Percentiles rank a stretch among this genome's conserved stretches.
Conservation (phyloP, 2,797 vertebrate species). For the Anisognathus igniventris region DNA sequence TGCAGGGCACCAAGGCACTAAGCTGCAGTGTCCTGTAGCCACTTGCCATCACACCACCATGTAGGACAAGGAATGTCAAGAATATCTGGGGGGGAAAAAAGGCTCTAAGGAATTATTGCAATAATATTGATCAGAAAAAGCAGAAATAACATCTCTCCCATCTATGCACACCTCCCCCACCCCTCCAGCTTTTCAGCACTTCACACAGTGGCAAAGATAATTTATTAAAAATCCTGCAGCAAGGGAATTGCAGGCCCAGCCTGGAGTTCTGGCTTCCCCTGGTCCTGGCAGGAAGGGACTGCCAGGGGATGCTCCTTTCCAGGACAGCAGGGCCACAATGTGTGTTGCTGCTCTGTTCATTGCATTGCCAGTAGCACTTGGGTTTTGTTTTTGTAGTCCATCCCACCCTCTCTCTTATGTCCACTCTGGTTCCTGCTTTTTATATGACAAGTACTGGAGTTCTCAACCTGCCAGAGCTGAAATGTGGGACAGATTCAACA, state of each 20-base stretch:
- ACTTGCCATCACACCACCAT: not conserved
- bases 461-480: slow-evolving; percentile 43
- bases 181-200: slow-evolving; percentile 31
- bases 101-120: not conserved
- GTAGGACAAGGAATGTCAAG: not conserved
- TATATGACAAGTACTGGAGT: not conserved
- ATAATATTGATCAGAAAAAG: not conserved
- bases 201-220: slow-evolving; percentile 26
- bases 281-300: not conserved
- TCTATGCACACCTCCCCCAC: not conserved
- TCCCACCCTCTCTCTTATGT: slow-evolving; percentile 5
- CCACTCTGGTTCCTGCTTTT: not conserved
- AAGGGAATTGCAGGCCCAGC: not conserved
- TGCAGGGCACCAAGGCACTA: not conserved
- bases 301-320: not conserved
- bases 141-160: not conserved
- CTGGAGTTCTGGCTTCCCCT: not conserved
- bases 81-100: not conserved
- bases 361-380: not conserved
- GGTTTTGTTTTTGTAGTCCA: not conserved
- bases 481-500: slow-evolving; percentile 52
- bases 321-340: rapidly evolving
- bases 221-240: not conserved
- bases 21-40: not conserved
- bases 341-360: not conserved